These are phyloP conservation scores for Rhagoletis pomonella DNA, from an alignment of 1,140 invertebrate genomes.

Conservation along the genomic window DNA sequence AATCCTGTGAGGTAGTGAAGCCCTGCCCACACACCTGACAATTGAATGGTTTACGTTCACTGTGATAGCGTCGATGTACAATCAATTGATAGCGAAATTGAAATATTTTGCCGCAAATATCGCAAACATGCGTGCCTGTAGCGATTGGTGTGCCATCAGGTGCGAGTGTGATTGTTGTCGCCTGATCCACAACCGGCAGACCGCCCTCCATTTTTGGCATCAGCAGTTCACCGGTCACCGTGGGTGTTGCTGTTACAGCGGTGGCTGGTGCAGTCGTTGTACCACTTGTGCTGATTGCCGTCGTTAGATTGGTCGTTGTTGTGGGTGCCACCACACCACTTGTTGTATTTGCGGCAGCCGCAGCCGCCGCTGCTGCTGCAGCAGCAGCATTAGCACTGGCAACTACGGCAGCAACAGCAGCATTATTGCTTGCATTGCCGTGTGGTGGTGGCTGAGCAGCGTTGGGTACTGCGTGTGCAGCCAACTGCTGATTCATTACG, in stretches of 20 bases:
- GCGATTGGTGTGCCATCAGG: slow-evolving; percentile 76
- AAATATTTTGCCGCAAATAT: slow-evolving; percentile 89
- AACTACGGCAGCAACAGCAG: slow-evolving; percentile 68
- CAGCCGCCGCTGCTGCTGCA: slow-evolving; percentile 64
- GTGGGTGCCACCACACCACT: slow-evolving; percentile 57
- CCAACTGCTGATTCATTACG: slow-evolving; percentile 75
- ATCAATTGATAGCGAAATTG: slow-evolving; percentile 90
- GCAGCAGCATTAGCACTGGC: slow-evolving; percentile 68
- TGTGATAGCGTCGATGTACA: slow-evolving; percentile 86
- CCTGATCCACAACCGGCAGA: slow-evolving; percentile 76
- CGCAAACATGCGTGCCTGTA: slow-evolving; percentile 84
- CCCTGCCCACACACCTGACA: slow-evolving; percentile 90
- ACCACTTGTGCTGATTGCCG: slow-evolving; percentile 42
- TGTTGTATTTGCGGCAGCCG: slow-evolving; percentile 61
- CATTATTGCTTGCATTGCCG: slow-evolving; percentile 63
- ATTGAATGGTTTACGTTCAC: slow-evolving; percentile 88
- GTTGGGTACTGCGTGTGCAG: slow-evolving; percentile 60
- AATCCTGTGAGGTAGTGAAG: slow-evolving; percentile 84
- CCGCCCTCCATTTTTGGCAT: slow-evolving; percentile 78
- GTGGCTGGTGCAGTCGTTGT: slow-evolving; percentile 55
- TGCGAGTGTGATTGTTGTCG: slow-evolving; percentile 75
- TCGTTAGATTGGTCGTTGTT: slow-evolving; percentile 55
- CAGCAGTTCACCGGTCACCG: slow-evolving; percentile 67
- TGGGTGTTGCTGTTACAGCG: slow-evolving; percentile 60
- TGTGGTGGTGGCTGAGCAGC: slow-evolving; percentile 65